These are phyloP conservation scores for Whitmania pigra DNA, from an alignment of 1,140 invertebrate species.

Conservation along the genomic window DNA sequence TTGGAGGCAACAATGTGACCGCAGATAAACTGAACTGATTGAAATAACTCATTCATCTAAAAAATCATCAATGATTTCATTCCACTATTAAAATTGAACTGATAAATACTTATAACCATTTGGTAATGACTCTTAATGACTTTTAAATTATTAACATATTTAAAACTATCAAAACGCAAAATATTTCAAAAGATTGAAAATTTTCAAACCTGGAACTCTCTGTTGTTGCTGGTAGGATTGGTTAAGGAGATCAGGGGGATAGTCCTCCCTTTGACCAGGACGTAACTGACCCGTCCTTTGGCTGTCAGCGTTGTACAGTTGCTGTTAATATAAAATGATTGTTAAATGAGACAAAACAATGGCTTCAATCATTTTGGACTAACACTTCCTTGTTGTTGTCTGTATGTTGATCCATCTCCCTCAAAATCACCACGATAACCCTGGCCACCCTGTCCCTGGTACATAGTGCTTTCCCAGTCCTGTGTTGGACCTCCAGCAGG, in stretches of 20 bases:
- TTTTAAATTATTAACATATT: not conserved
- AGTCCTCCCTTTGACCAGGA: conserved; percentile 18
- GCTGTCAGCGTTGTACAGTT: not conserved
- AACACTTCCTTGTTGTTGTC: conserved; percentile 12
- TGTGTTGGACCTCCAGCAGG: conserved; percentile 4
- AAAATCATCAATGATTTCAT: too few relatives aligned
- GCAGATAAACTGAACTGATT: too few relatives aligned
- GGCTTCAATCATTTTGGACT: not conserved
- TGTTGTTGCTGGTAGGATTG: conserved; percentile 24
- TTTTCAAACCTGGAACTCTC: conserved; percentile 12
- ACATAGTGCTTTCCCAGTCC: conserved; percentile 16
- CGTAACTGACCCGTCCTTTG: conserved; percentile 19
- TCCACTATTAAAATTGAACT: too few relatives aligned
- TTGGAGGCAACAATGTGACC: too few relatives aligned
- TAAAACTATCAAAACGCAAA: too few relatives aligned
- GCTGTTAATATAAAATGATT: not conserved
- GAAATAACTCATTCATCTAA: too few relatives aligned
- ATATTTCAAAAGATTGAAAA: not conserved
- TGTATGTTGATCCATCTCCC: conserved; percentile 24
- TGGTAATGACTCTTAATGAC: not conserved
- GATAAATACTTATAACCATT: too few relatives aligned
- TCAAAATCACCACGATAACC: conserved; percentile 6
- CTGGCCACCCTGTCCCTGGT: not conserved
- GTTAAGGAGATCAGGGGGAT: conserved; percentile 25
- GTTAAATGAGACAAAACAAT: not conserved